These are phyloP conservation scores for Pempheris klunzingeri DNA, from an alignment of 2,797 vertebrate genomes.

Conservation along the genomic window DNA sequence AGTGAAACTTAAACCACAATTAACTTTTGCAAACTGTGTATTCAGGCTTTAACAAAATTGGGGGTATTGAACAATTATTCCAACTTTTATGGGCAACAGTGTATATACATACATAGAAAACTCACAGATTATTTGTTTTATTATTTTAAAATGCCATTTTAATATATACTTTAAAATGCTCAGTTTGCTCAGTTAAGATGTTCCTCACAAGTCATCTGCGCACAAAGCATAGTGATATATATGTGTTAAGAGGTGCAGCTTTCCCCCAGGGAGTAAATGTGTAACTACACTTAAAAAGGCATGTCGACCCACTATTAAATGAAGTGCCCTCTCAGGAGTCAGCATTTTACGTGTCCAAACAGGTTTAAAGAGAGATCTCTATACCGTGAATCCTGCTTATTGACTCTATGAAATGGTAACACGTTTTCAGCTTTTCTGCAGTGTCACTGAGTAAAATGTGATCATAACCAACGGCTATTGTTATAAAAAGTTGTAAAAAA, in stretches of 20 bases:
- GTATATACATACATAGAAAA: too few relatives aligned
- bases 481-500: too few relatives aligned
- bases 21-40: too few relatives aligned
- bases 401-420: not conserved
- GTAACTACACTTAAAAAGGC: not conserved
- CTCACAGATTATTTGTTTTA: too few relatives aligned
- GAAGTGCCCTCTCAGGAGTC: not conserved
- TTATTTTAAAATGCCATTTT: too few relatives aligned
- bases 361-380: not conserved
- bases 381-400: not conserved
- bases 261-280: not conserved
- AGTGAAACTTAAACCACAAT: too few relatives aligned
- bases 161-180: too few relatives aligned
- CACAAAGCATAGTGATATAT: not conserved
- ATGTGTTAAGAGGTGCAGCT: not conserved
- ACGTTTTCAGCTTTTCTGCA: not conserved
- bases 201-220: not conserved
- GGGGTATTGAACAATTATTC: too few relatives aligned
- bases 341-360: not conserved
- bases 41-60: too few relatives aligned
- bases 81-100: too few relatives aligned
- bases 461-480: too few relatives aligned
- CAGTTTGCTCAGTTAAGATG: too few relatives aligned
- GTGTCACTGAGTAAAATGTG: not conserved
- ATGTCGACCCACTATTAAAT: not conserved